A percentile compares a stretch with the other conserved stretches of the same genome.
These are phyloP conservation scores for Marmota monax DNA, from an alignment of 2,113 vertebrate genomes.

Conservation along the genomic window DNA sequence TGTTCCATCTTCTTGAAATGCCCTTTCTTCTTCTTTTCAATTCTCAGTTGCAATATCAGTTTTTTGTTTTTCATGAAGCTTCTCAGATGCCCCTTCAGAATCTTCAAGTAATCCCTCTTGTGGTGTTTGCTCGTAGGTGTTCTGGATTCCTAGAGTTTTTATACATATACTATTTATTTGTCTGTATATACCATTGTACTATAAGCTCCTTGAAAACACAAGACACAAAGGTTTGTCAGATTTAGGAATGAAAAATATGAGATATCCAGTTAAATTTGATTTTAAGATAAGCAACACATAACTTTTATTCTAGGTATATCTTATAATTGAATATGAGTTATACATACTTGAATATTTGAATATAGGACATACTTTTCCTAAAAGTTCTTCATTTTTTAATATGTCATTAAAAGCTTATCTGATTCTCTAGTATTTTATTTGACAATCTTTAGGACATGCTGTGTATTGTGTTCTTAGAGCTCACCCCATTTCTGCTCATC, in stretches of 20 bases:
- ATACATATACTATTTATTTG: neutral
- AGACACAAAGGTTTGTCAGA: neutral
- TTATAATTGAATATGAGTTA: neutral
- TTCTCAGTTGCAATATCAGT: neutral
- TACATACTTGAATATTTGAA: neutral
- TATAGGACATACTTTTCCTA: neutral
- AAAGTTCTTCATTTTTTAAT: constrained; percentile 9
- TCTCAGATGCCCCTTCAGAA: neutral
- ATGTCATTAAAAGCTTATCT: neutral
- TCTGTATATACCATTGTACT: neutral
- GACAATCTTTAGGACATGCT: neutral
- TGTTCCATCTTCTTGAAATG: neutral
- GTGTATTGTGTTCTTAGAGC: neutral
- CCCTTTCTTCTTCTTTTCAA: neutral
- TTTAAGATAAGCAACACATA: constrained; percentile 6
- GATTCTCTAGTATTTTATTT: neutral
- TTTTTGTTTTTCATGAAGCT: neutral
- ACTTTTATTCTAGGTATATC: neutral
- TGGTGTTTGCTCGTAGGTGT: neutral
- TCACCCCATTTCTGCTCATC: neutral
- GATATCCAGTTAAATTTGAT: neutral
- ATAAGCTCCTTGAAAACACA: neutral
- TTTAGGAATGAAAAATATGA: neutral
- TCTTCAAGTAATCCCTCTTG: neutral
- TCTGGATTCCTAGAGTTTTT: neutral